A percentile compares a stretch with the other conserved stretches of the same genome.
Evolutionary conservation across 2,888 invertebrate species (phyloP).

Genomic region (Acanthosepion esculentum): DNA sequence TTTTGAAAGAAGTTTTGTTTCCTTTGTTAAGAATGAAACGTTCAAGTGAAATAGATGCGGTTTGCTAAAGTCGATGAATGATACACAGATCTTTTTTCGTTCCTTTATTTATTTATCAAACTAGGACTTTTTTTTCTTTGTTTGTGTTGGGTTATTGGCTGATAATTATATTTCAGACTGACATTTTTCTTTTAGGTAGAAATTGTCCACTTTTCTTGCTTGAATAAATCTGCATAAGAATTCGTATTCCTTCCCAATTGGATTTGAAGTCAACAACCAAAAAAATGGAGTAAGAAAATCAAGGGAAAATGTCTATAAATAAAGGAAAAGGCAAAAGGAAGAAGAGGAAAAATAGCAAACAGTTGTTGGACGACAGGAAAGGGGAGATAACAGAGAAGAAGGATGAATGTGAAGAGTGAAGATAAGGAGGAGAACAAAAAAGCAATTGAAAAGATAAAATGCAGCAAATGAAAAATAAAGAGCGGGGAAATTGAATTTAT

Average conservation of each 20-base stretch:
- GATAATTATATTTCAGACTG: not conserved
- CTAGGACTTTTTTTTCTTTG: not conserved
- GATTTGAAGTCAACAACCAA: not conserved
- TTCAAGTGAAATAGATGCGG: too few relatives aligned
- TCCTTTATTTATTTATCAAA: not conserved
- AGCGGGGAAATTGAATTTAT: too few relatives aligned
- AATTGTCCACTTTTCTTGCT: not conserved
- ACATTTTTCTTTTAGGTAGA: not conserved
- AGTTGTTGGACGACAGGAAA: too few relatives aligned
- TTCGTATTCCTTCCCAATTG: not conserved
- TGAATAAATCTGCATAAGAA: constrained; percentile 13
- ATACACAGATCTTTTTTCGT: not conserved
- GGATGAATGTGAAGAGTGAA: too few relatives aligned
- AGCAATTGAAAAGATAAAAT: too few relatives aligned
- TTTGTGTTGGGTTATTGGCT: not conserved
- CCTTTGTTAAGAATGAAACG: too few relatives aligned
- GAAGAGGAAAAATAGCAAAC: too few relatives aligned
- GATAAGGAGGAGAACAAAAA: not conserved
- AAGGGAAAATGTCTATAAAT: not conserved
- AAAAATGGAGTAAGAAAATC: not conserved
- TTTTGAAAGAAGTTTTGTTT: too few relatives aligned
- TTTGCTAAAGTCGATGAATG: not conserved
- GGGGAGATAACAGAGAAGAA: not conserved
- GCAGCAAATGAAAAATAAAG: too few relatives aligned
- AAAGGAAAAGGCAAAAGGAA: too few relatives aligned